phyloP scores from a whole-genome alignment of 2,113 vertebrate species.

The Tenrec ecaudatus region DNA sequence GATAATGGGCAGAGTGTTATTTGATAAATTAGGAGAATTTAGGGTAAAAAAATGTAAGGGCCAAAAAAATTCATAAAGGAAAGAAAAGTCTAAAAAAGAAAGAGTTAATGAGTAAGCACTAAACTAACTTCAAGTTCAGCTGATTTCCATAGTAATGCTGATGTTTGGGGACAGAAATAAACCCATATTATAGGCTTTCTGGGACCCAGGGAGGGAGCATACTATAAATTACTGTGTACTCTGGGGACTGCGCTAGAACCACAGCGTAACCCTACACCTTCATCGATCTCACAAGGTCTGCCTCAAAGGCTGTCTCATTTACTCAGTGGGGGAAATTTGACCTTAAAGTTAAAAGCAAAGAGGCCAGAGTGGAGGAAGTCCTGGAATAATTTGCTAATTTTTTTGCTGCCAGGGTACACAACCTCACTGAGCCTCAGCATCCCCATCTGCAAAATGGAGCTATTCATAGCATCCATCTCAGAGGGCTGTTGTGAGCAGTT shows the following conservation, averaged over 20 bases:
- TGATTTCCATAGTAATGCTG: conserved; percentile 42
- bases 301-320: not conserved
- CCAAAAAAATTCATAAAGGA: not conserved
- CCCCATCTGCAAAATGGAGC: not conserved
- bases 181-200: conserved; percentile 55
- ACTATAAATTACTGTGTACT: conserved; percentile 53
- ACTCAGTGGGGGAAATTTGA: not conserved
- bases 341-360: conserved; percentile 8
- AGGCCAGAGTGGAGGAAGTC: not conserved
- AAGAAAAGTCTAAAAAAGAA: not conserved
- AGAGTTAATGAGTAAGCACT: conserved; percentile 13
- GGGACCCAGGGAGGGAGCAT: not conserved
- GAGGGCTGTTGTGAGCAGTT: not conserved
- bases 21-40: no score
- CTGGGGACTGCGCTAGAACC: conserved; percentile 19
- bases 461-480: not conserved
- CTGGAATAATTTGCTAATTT: not conserved
- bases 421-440: not conserved
- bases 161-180: conserved; percentile 48
- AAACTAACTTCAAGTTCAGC: conserved; percentile 22
- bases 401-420: not conserved
- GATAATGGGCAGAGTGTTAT: no score
- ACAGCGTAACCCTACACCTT: conserved; percentile 39
- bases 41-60: not conserved
- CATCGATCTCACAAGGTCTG: conserved; percentile 14